Percentiles rank a stretch among this genome's conserved stretches.
Conservation (phyloP, 1,140 invertebrate species). For the Aricia agestis region DNA sequence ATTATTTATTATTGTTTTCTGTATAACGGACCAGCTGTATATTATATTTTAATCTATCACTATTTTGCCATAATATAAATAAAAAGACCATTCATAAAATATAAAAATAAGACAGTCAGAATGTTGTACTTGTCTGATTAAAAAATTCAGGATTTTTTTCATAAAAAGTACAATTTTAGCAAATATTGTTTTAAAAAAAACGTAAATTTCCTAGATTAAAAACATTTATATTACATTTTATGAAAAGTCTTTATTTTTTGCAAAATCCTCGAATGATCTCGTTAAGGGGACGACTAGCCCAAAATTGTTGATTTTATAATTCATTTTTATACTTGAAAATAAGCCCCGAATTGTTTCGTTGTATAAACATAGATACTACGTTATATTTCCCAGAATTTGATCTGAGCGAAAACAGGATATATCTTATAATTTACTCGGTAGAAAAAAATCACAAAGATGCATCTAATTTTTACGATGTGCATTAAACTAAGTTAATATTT, state of each 20-base stretch:
- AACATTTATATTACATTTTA: not conserved
- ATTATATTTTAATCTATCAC: not conserved
- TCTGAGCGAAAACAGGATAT: no score
- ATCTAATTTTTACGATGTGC: no score
- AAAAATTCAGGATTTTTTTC: not conserved
- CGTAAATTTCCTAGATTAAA: not conserved
- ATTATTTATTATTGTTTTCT: conserved; percentile 7
- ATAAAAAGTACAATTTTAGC: not conserved
- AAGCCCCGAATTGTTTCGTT: no score
- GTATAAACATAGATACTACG: no score
- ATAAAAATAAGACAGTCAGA: not conserved
- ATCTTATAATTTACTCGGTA: no score
- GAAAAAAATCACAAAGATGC: no score
- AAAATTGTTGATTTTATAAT: no score
- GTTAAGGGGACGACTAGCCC: no score
- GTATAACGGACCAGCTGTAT: not conserved
- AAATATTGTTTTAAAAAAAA: not conserved
- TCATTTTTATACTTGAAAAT: no score
- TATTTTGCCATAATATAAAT: not conserved
- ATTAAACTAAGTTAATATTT: no score
- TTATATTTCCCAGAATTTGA: no score
- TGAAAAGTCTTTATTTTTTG: not conserved
- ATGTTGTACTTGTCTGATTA: no score
- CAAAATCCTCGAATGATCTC: not conserved
- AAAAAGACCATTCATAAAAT: not conserved